These are phyloP conservation scores for Mormyrus lacerda DNA, from an alignment of 2,113 vertebrate genomes.

Conservation along the genomic window DNA sequence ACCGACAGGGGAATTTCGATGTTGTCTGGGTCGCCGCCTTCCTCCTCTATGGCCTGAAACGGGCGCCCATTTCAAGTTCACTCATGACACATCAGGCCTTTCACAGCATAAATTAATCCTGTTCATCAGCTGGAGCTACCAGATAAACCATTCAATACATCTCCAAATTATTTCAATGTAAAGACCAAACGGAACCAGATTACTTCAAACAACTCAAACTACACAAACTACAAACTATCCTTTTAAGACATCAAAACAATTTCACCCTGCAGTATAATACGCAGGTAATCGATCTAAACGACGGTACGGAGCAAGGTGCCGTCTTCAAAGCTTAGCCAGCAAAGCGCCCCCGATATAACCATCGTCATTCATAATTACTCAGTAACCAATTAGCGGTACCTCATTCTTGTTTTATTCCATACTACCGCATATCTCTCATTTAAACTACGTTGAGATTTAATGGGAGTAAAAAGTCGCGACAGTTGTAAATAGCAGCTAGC, in stretches of 20 bases:
- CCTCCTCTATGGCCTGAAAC: slow-evolving; percentile 86
- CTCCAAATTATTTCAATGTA: neutral
- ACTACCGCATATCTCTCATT: neutral
- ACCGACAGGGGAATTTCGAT: slow-evolving; percentile 70
- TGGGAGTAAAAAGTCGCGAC: neutral
- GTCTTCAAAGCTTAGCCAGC: neutral
- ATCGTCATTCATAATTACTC: neutral
- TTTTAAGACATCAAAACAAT: neutral
- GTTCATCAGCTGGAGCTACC: neutral
- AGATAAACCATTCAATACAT: neutral
- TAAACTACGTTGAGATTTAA: neutral
- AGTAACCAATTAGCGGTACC: neutral
- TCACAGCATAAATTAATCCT: neutral
- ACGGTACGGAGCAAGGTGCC: neutral
- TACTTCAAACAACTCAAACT: neutral
- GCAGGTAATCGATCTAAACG: neutral
- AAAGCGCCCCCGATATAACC: neutral
- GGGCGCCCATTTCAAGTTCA: slow-evolving; percentile 16
- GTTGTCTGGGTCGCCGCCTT: slow-evolving; percentile 88
- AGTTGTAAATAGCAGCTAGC: neutral
- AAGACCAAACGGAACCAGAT: neutral
- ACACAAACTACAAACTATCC: too few relatives aligned
- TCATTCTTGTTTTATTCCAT: neutral
- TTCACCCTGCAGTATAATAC: neutral
- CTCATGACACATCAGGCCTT: neutral